Evolutionary conservation across 2,113 vertebrate genomes (phyloP).

Genomic region (Choloepus hoffmanni): DNA sequence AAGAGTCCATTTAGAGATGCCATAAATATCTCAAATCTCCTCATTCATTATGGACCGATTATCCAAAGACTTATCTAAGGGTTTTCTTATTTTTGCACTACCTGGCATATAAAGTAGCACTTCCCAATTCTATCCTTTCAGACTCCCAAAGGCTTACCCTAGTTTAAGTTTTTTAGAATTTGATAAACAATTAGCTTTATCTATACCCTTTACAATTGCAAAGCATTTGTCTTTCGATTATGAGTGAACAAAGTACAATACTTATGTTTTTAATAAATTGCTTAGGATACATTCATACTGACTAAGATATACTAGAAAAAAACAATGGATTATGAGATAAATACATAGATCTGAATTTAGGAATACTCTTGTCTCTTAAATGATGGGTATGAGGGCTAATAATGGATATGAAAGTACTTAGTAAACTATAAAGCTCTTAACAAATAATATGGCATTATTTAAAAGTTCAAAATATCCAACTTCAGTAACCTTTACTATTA

Average conservation of each 20-base stretch:
- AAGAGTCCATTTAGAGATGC: not conserved
- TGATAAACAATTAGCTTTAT: not conserved
- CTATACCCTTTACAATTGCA: not conserved
- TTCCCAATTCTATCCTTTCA: not conserved
- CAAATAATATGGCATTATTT: not conserved
- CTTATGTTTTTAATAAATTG: not conserved
- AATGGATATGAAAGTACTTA: not conserved
- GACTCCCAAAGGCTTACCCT: conserved; percentile 6
- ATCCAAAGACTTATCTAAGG: not conserved
- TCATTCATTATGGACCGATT: not conserved
- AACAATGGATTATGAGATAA: not conserved
- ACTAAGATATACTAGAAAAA: conserved; percentile 27
- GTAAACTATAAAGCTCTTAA: not conserved
- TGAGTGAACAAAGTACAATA: not conserved
- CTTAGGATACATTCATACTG: not conserved
- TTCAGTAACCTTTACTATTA: not conserved
- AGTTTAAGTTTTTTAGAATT: not conserved
- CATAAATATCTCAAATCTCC: not conserved
- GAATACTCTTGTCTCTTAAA: not conserved
- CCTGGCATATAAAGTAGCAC: not conserved
- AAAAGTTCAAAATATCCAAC: not conserved
- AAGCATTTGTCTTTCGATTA: conserved; percentile 3
- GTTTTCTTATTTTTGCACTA: not conserved
- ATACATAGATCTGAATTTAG: not conserved
- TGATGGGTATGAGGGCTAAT: not conserved